Evolutionary conservation across 2,888 invertebrate genomes (phyloP).

Genomic region (Orthosia gothica): DNA sequence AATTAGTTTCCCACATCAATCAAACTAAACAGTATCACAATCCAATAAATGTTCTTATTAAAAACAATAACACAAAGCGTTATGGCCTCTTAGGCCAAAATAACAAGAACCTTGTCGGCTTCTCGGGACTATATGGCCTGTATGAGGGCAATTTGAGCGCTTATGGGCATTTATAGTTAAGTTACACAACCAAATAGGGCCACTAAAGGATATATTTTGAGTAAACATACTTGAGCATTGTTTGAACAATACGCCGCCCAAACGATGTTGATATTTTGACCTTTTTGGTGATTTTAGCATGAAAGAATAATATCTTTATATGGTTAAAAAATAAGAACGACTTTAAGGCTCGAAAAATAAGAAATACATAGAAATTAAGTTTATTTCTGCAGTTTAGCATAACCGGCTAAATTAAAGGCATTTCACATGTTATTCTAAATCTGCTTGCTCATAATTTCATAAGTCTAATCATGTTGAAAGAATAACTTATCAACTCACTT

Average conservation of each 20-base stretch:
- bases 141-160: slow-evolving; percentile 82
- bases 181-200: slow-evolving; percentile 78
- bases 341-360: background rate
- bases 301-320: slow-evolving; percentile 37
- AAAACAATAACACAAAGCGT: slow-evolving; percentile 84
- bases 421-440: slow-evolving; percentile 4
- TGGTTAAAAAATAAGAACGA: background rate
- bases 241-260: slow-evolving; percentile 72
- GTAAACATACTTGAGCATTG: slow-evolving; percentile 88
- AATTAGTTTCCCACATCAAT: slow-evolving; percentile 85
- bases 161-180: slow-evolving; percentile 82
- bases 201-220: slow-evolving; percentile 86
- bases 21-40: slow-evolving; percentile 77
- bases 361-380: background rate
- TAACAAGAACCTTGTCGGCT: slow-evolving; percentile 79
- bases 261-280: slow-evolving; percentile 79
- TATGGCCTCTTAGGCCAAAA: slow-evolving; percentile 71
- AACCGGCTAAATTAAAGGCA: slow-evolving; percentile 18
- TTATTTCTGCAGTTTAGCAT: slow-evolving; percentile 28
- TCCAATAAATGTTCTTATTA: slow-evolving; percentile 82
- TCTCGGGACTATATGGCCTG: slow-evolving; percentile 70
- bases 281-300: slow-evolving; percentile 32
- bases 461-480: slow-evolving; percentile 34
- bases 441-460: slow-evolving; percentile 13
- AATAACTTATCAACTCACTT: slow-evolving; percentile 23